Evolutionary conservation across 2,113 vertebrate genomes (phyloP).

Genomic region (Phocoena phocoena): DNA sequence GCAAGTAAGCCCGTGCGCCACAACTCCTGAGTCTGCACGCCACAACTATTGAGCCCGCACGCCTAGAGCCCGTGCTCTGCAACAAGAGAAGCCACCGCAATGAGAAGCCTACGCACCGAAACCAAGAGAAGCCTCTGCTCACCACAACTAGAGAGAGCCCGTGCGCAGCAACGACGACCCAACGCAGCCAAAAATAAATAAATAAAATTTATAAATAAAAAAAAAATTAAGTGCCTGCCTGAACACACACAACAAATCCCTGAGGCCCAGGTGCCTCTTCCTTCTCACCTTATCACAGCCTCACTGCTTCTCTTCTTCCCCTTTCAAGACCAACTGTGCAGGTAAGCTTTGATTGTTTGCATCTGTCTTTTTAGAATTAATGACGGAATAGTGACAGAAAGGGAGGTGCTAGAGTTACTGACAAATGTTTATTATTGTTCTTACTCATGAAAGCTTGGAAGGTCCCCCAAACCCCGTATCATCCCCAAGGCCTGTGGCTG

Average conservation of each 20-base stretch:
- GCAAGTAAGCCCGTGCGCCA: no score
- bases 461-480: constrained; percentile 48
- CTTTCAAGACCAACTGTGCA: background rate
- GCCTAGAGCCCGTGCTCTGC: no score
- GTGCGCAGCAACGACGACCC: no score
- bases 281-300: background rate
- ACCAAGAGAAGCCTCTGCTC: no score
- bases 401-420: constrained; percentile 8
- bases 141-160: no score
- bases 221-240: background rate
- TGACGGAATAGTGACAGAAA: background rate
- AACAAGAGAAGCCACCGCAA: no score
- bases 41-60: no score
- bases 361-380: constrained; percentile 23
- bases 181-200: no score
- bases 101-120: no score
- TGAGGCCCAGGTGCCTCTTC: rapidly evolving
- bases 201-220: no score
- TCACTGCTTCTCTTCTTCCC: background rate
- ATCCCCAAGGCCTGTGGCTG: constrained; percentile 54
- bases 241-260: background rate
- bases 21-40: no score
- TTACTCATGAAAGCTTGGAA: constrained; percentile 63
- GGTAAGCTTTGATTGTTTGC: background rate
- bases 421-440: constrained; percentile 2